phyloP scores from a whole-genome alignment of 2,888 invertebrate species.

The Metellina segmentata region DNA sequence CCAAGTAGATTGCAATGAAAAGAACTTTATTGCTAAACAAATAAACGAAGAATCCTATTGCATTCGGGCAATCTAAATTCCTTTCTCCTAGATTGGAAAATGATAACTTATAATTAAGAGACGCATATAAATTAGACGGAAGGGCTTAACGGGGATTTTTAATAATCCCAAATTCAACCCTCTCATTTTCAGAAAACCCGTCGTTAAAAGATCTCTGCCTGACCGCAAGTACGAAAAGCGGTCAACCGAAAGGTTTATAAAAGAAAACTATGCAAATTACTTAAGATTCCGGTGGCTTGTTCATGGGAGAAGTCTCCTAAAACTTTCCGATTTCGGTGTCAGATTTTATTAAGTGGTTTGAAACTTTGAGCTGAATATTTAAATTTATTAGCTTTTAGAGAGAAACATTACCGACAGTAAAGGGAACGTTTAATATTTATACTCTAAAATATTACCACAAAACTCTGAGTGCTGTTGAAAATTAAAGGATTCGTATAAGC shows the following conservation, averaged over 20 bases:
- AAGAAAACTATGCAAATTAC: conserved; percentile 48
- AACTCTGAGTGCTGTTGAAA: neutral
- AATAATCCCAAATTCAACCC: conserved; percentile 27
- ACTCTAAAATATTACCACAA: neutral
- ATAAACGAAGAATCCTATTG: neutral
- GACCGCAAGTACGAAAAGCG: conserved; percentile 33
- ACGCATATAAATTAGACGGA: conserved; percentile 4
- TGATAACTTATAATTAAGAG: conserved; percentile 1
- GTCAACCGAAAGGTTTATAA: conserved; percentile 32
- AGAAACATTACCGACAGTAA: conserved; percentile 12
- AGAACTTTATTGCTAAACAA: neutral
- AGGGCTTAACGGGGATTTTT: conserved; percentile 20
- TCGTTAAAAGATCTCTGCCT: conserved; percentile 25
- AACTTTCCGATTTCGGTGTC: conserved; percentile 47
- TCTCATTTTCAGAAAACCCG: conserved; percentile 24
- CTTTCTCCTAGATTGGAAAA: neutral
- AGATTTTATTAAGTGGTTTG: conserved; percentile 51
- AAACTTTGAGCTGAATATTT: conserved; percentile 25
- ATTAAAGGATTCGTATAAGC: neutral
- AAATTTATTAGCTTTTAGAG: conserved; percentile 30
- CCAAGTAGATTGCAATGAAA: neutral
- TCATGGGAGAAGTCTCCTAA: conserved; percentile 3
- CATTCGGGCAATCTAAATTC: neutral
- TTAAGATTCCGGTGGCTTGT: conserved; percentile 26
- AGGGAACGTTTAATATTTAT: neutral